Base-by-base conservation (phyloP, 1,140 invertebrate genomes). In the Catajapyx aquilonaris region DNA sequence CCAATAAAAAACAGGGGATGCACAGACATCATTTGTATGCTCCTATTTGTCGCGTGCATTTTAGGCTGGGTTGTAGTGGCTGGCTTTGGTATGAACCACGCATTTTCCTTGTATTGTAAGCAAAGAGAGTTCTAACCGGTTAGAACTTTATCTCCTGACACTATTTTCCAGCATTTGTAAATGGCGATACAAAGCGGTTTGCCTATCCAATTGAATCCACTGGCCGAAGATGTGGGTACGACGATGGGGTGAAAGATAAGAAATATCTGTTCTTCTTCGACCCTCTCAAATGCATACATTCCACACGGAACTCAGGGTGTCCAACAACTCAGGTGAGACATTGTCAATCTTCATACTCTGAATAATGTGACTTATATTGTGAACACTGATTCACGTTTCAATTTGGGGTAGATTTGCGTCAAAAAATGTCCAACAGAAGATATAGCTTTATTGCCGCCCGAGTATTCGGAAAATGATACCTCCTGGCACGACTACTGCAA, bases 241-340 rank as follows among this genome's bases (percentile, higher is more conserved):
- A 79, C 45, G 61, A 65, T 1, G 59, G 60, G 17, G 69, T 81
- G 7, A 55, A 65, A 23, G 56, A 80, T 39, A 76, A 71, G 46
- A 65, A 70, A 7, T 76, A 76, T 51, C 56, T 91, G 5, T 68
- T 86, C 40, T 91, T 84, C 54, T 90, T 91, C 52, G 74, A 91
- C 58, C 59, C 91, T 31, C 68, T 71, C 1, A 63, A 74, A 56
- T 93, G 86, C 56, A 7, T 28, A 28, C 69, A 77, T 0, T 63
- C 67, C 4, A 62, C 79, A n/a, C 62, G 79, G n/a, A 66, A 64
- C 9, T n/a, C n/a, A n/a, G 81, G 81, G 2, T 95, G 88, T 53
- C 62, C 69, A 1, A 93, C 87, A 1, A 69, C 74, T 9, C 84
- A 93, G 65, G 81, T 80, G 58, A 48, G 40, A 31, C 36, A 25